Evolutionary conservation across 2,113 vertebrate genomes (phyloP), one percentile per base, ranked within the genome.

Genomic region (Chunga burmeisteri): DNA sequence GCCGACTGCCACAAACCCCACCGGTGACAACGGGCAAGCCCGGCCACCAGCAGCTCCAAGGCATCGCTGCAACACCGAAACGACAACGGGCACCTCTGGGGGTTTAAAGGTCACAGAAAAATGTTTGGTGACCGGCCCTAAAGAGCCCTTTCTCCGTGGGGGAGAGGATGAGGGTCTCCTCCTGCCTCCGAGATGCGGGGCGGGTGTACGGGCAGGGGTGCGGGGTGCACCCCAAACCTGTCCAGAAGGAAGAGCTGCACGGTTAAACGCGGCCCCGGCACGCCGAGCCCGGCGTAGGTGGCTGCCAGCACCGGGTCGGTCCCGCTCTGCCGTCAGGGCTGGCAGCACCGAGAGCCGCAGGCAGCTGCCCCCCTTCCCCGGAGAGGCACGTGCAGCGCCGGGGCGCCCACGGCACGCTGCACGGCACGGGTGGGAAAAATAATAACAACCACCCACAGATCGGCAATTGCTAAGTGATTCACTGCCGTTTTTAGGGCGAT

Each of bases 391-490:
- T 82, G 88, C 53, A 4, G 70, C 9, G 38, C 38, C 14, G 26
- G 30, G 32, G 61, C 18, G 15, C 83, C 61, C 7, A 19, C n/a
- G 1, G 82, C 82, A 65, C 50, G 34, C 55, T 61, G 66, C 63
- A 26, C 26, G 10, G 55, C 85, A 70, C n/a, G 26, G 77, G 78
- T 21, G 29, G 71, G 58, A 40, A 68, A 53, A 71, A 79, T 55
- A 71, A 68, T 52, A 83, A 61, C 71, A 83, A 40, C 80, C 88
- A 30, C 88, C 88, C 71, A 77, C 88, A n/a, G 72, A 27, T 9
- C 9, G 6, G 72, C 42, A 47, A 77, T 70, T 40, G 88, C 88
- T 77, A 25, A 83, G 88, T 62, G 7, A 83, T 55, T 29, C 53
- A 2, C 32, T 38, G 40, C 88, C 2, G 14, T 38, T 83, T 53